Evolutionary conservation across 2,113 vertebrate species (phyloP).

Genomic region (Nerophis lumbriciformis): DNA sequence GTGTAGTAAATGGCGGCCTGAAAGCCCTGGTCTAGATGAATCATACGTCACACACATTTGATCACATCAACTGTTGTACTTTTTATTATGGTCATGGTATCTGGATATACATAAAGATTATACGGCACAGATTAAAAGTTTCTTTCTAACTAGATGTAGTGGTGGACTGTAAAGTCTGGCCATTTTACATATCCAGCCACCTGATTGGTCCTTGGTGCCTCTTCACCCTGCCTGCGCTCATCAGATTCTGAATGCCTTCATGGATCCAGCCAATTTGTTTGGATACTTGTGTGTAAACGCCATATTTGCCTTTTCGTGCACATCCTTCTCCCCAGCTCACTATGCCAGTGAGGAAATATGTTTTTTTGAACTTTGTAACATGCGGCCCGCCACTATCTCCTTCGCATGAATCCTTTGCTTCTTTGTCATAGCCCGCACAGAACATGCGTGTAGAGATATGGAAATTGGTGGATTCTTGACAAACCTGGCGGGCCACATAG

Average conservation of each 20-base stretch:
- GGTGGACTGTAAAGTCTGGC: no score
- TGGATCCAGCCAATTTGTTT: constrained; percentile 81
- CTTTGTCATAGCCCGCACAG: constrained; percentile 83
- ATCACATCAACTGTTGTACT: no score
- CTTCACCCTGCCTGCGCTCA: constrained; percentile 5
- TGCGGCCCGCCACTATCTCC: constrained; percentile 94
- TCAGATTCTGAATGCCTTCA: constrained; percentile 35
- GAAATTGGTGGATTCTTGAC: constrained; percentile 79
- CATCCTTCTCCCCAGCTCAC: constrained; percentile 98
- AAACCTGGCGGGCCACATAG: constrained; percentile 76
- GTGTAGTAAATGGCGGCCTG: no score
- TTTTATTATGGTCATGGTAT: no score
- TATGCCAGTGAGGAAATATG: constrained; percentile 85
- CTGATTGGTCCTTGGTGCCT: constrained; percentile 19
- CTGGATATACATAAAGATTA: no score
- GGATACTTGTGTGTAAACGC: constrained; percentile 89
- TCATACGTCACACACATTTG: no score
- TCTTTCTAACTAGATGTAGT: no score
- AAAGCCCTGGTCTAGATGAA: no score
- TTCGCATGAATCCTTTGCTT: constrained; percentile 83
- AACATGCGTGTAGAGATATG: constrained; percentile 83
- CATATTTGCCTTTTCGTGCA: constrained; percentile 82
- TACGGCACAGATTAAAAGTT: no score
- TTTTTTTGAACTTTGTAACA: constrained; percentile 77
- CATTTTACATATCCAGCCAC: constrained; percentile 5